Conservation (phyloP, 2,113 vertebrate species). For the Rafetus swinhoei region DNA sequence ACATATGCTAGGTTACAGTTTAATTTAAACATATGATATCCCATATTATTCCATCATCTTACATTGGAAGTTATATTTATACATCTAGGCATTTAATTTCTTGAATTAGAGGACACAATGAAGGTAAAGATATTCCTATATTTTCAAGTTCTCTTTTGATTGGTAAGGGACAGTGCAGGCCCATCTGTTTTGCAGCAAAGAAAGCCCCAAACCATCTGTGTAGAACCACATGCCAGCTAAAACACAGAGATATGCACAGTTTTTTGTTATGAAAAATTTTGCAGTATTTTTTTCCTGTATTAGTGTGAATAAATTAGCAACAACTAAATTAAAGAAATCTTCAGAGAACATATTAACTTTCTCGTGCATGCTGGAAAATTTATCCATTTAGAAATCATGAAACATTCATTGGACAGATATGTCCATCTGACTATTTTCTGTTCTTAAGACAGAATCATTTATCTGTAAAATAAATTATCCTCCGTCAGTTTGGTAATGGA, state of each 20-base stretch:
- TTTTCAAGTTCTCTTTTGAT: slow-evolving; percentile 86
- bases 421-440: slow-evolving; percentile 50
- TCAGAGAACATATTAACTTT: slow-evolving; percentile 84
- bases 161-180: slow-evolving; percentile 91
- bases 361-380: slow-evolving; percentile 74
- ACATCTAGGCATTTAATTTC: slow-evolving; percentile 83
- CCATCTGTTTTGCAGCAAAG: slow-evolving; percentile 98
- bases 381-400: slow-evolving; percentile 74
- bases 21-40: slow-evolving; percentile 81
- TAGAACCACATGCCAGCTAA: slow-evolving; percentile 88
- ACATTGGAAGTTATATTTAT: slow-evolving; percentile 80
- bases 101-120: slow-evolving; percentile 83
- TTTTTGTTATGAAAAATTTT: slow-evolving; percentile 88
- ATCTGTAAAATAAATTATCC: slow-evolving; percentile 49
- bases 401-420: slow-evolving; percentile 60
- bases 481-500: slow-evolving; percentile 36
- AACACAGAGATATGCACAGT: slow-evolving; percentile 89
- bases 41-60: slow-evolving; percentile 71
- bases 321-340: slow-evolving; percentile 87
- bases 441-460: slow-evolving; percentile 55
- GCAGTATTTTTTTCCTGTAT: slow-evolving; percentile 85
- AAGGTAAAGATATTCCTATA: slow-evolving; percentile 86
- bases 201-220: slow-evolving; percentile 97
- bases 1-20: slow-evolving; percentile 77
- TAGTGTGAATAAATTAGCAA: slow-evolving; percentile 89